Percentiles rank a stretch among this genome's conserved stretches.
Evolutionary conservation across 2,797 vertebrate genomes (phyloP).

Genomic region (Denticeps clupeoides): DNA sequence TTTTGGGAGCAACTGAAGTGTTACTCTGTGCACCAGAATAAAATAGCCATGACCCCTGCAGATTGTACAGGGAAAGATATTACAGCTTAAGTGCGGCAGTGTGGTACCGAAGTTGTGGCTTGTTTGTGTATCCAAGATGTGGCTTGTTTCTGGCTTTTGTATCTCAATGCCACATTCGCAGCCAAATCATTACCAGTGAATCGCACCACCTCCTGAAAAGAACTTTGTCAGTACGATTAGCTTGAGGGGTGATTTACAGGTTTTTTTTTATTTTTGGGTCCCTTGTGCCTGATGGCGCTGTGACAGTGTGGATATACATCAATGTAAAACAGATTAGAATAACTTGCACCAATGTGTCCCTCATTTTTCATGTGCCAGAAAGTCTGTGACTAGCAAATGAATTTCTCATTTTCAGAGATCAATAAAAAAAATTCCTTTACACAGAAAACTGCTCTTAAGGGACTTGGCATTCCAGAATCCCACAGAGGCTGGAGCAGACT

Average conservation of each 20-base stretch:
- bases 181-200: neutral
- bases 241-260: neutral
- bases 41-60: constrained; percentile 28
- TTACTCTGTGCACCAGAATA: constrained; percentile 38
- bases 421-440: constrained; percentile 7
- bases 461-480: constrained; percentile 3
- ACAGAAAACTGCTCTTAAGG: constrained; percentile 1
- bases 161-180: constrained; percentile 1
- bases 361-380: neutral
- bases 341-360: neutral
- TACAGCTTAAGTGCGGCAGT: constrained; percentile 19
- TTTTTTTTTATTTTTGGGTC: neutral
- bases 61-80: constrained; percentile 42
- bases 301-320: neutral
- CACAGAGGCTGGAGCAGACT: neutral
- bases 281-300: neutral
- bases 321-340: constrained; percentile 6
- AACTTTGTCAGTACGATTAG: neutral
- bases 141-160: constrained; percentile 25
- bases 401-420: constrained; percentile 12
- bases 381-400: neutral
- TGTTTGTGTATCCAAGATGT: constrained; percentile 28
- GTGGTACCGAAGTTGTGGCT: neutral
- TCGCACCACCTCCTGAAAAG: neutral
- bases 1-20: constrained; percentile 43